Conservation (phyloP, 2,113 vertebrate species). For the Melanocharis versteri region DNA sequence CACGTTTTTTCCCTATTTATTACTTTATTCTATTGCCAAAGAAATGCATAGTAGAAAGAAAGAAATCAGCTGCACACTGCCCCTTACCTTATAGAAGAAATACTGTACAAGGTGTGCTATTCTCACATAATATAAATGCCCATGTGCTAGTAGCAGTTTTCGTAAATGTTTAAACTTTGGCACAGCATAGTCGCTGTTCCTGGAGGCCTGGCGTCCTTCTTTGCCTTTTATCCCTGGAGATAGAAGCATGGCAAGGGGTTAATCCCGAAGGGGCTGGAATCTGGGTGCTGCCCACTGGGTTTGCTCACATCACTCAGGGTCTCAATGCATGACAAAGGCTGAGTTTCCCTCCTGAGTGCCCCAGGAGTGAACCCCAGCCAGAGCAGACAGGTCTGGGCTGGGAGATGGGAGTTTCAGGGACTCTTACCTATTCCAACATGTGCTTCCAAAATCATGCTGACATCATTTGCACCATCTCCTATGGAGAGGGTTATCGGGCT, state of each 20-base stretch:
- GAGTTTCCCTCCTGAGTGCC: accelerated
- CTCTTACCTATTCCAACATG: constrained; percentile 96
- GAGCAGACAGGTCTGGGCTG: not conserved
- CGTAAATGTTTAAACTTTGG: constrained; percentile 95
- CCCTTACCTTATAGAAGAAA: constrained; percentile 98
- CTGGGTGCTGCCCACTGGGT: not conserved
- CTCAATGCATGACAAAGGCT: not conserved
- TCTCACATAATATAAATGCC: constrained; percentile 97
- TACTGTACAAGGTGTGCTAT: constrained; percentile 98
- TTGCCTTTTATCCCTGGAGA: constrained; percentile 93
- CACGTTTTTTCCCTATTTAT: not conserved
- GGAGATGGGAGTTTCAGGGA: not conserved
- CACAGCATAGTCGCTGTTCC: constrained; percentile 97
- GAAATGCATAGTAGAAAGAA: not conserved
- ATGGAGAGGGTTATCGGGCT: constrained; percentile 91
- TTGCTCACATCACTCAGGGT: not conserved
- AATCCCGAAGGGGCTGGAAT: not conserved
- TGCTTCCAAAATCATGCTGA: constrained; percentile 98
- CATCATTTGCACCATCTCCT: constrained; percentile 96
- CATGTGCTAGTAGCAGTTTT: constrained; percentile 91
- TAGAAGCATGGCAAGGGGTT: not conserved
- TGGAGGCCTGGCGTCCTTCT: constrained; percentile 93
- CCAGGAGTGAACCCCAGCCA: not conserved
- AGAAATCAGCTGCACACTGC: not conserved
- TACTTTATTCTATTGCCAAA: not conserved